phyloP scores from a whole-genome alignment of 92 coral and sea anemone genomes.

The Epizoanthus illoricatus region DNA sequence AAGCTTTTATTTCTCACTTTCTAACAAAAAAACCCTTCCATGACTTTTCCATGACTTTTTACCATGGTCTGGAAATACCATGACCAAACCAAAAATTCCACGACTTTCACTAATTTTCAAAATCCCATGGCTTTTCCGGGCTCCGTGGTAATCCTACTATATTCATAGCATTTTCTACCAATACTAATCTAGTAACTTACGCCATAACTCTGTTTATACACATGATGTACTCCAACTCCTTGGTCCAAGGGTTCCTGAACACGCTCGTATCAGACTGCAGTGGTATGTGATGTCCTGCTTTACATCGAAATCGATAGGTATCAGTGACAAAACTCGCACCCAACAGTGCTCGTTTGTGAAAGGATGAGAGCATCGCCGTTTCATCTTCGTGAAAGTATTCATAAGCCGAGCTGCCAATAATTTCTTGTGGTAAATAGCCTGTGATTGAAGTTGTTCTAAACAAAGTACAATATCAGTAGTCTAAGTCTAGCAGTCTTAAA shows the following conservation, averaged over 20 bases:
- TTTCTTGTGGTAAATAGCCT: constrained; percentile 83
- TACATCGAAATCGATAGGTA: constrained; percentile 69
- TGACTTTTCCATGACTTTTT: no score
- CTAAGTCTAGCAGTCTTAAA: no score
- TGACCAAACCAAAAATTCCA: no score
- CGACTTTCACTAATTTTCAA: no score
- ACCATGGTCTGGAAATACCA: no score
- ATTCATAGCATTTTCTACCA: no score
- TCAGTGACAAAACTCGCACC: constrained; percentile 37
- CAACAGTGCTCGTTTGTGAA: constrained; percentile 60
- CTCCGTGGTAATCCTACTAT: no score
- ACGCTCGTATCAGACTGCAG: constrained; percentile 57
- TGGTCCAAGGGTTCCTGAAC: constrained; percentile 90
- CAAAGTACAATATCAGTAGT: neutral
- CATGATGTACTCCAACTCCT: constrained; percentile 79
- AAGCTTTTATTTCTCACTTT: no score
- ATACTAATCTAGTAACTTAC: constrained; percentile 46
- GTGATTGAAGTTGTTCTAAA: constrained; percentile 70
- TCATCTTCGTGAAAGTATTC: constrained; percentile 81
- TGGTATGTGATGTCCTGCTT: constrained; percentile 83
- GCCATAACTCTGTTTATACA: constrained; percentile 58
- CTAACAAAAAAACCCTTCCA: no score
- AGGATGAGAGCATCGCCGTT: constrained; percentile 52
- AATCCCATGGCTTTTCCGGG: no score
- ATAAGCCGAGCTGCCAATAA: constrained; percentile 79